Base-by-base conservation (phyloP, 2,797 vertebrate species). In the Rousettus madagascariensis region DNA sequence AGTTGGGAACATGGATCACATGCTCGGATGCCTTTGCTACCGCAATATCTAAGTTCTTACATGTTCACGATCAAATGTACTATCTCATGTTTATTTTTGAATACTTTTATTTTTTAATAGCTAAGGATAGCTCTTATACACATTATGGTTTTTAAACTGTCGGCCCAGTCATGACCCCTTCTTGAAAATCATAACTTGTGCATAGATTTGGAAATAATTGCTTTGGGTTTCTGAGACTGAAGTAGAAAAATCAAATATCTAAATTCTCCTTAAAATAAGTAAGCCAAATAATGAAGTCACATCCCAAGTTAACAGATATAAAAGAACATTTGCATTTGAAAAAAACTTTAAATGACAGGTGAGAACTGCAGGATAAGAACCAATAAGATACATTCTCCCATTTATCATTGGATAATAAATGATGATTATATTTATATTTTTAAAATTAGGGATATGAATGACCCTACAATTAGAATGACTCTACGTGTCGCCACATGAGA, bases 291-390 rank as follows among this genome's bases (percentile, higher is more conserved):
- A 3, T 10, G 53, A 89, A 16, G 69, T 92, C 71, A 16, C 38
- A 55, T 83, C 87, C 71, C 36, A 91, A 97, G 95, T 94, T 93
- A 97, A 95, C 11, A 2, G 3, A 75, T 90, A 51, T 20, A 92
- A 86, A 24, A 51, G 86, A 57, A 84, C 0, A 82, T 93, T 96
- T 95, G n/a, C 8, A 68, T 59, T 55, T 90, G 94, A 96, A 96
- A 30, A 53, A 6, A 3, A 86, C 33, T 57, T 85, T 63, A 8
- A 82, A 86, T 95, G 2, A 4, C 4, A 57, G 59, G 8, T 93
- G 53, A 95, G 24, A 8, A n/a, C 16, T 69, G 0, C 28, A 94
- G 57, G 95, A 75, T 19, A 96, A 96, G 61, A 36, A 74, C 0
- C 12, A 46, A 49, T 87, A 51, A 30, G 7, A 89, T 53, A 16